Conservation (phyloP, 2,797 vertebrate genomes). For the Saxicola maurus region DNA sequence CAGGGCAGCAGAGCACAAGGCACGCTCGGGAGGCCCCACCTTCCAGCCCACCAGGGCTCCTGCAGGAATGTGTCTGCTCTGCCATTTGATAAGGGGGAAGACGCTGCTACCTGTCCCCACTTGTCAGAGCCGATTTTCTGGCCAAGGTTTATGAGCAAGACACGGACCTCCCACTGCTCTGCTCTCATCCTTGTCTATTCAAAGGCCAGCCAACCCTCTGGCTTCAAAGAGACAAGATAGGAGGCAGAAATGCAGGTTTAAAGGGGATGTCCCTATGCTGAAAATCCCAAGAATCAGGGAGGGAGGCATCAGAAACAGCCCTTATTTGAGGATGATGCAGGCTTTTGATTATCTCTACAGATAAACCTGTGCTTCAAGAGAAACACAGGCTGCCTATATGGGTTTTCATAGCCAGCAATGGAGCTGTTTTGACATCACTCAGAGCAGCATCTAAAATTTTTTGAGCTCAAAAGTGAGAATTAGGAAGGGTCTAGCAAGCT, state of each 20-base stretch:
- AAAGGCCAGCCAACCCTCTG: slow-evolving; percentile 23
- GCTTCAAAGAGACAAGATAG: slow-evolving; percentile 52
- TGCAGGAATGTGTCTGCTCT: slow-evolving; percentile 25
- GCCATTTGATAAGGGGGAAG: not conserved
- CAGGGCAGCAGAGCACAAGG: accelerated
- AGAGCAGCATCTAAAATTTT: not conserved
- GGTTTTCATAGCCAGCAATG: not conserved
- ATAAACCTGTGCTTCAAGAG: slow-evolving; percentile 20
- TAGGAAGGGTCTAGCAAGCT: not conserved
- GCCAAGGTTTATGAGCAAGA: slow-evolving; percentile 46
- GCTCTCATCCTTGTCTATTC: slow-evolving; percentile 54
- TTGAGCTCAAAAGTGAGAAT: not conserved
- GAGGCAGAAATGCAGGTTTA: slow-evolving; percentile 24
- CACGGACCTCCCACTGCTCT: slow-evolving; percentile 36
- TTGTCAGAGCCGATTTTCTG: slow-evolving; percentile 23
- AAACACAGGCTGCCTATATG: not conserved
- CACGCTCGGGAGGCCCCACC: not conserved
- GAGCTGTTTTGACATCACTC: not conserved
- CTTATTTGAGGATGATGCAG: slow-evolving; percentile 33
- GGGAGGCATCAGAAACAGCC: not conserved
- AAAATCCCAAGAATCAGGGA: slow-evolving; percentile 36
- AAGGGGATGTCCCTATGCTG: slow-evolving; percentile 46
- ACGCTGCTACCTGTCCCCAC: slow-evolving; percentile 41
- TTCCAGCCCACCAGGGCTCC: not conserved
- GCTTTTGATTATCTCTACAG: slow-evolving; percentile 40